Evolutionary conservation across 1,140 invertebrate species (phyloP).

Genomic region (Zaprionus lachaisei): DNA sequence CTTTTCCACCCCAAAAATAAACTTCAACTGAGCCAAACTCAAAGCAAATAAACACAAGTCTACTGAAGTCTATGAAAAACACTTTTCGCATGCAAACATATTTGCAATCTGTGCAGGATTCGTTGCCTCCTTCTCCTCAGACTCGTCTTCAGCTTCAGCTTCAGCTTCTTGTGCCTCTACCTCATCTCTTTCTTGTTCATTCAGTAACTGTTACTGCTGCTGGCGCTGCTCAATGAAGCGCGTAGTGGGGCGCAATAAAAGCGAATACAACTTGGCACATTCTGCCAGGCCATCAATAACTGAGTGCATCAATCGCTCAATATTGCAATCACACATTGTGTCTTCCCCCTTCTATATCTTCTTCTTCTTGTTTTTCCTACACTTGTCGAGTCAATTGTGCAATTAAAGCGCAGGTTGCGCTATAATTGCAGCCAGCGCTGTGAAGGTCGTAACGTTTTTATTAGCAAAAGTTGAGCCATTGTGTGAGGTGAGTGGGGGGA

Average conservation of each 20-base stretch:
- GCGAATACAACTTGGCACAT: slow-evolving; percentile 35
- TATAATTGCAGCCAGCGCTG: slow-evolving; percentile 39
- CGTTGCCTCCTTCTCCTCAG: slow-evolving; percentile 25
- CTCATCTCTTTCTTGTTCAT: slow-evolving; percentile 15
- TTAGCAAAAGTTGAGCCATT: slow-evolving; percentile 55
- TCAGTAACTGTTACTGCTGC: slow-evolving; percentile 34
- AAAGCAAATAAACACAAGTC: slow-evolving; percentile 21
- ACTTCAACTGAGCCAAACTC: slow-evolving; percentile 12
- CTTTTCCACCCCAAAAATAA: background rate
- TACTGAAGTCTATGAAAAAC: slow-evolving; percentile 20
- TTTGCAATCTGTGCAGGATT: slow-evolving; percentile 32
- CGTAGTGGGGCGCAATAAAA: slow-evolving; percentile 52
- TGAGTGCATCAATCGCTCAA: slow-evolving; percentile 2
- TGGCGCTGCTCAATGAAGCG: slow-evolving; percentile 72
- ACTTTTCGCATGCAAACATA: slow-evolving; percentile 37
- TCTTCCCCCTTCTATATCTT: slow-evolving; percentile 4
- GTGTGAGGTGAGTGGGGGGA: background rate
- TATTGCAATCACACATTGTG: slow-evolving; percentile 45
- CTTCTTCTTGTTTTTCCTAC: background rate
- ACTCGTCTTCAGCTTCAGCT: background rate
- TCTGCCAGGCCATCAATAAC: background rate
- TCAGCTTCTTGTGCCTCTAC: slow-evolving; percentile 26
- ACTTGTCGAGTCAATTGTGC: slow-evolving; percentile 63
- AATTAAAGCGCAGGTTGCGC: slow-evolving; percentile 59
- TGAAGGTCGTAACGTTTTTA: slow-evolving; percentile 66